Percentiles rank a stretch among this genome's conserved stretches.
Conservation (phyloP, 2,113 vertebrate genomes). For the Tychaedon coryphoeus region DNA sequence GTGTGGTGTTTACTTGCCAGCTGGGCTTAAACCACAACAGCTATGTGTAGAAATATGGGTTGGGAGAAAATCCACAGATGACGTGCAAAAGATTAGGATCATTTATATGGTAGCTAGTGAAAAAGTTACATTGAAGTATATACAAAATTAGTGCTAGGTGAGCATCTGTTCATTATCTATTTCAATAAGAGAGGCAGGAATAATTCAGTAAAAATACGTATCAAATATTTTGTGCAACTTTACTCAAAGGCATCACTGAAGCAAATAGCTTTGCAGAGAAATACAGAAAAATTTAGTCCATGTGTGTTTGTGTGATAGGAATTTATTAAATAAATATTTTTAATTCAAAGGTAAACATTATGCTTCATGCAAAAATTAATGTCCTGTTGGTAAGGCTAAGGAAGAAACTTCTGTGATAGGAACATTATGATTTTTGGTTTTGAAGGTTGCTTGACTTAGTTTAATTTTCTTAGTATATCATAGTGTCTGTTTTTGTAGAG, state of each 20-base stretch:
- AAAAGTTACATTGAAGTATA: not conserved
- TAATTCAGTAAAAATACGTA: not conserved
- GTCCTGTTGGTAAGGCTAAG: not conserved
- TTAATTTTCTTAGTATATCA: not conserved
- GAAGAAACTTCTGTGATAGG: not conserved
- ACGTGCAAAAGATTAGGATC: not conserved
- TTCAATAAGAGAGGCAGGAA: not conserved
- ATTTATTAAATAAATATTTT: not conserved
- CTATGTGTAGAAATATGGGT: not conserved
- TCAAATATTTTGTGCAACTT: not conserved
- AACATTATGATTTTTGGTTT: not conserved
- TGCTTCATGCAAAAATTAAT: not conserved
- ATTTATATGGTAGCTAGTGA: not conserved
- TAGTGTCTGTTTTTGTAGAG: not conserved
- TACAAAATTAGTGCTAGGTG: not conserved
- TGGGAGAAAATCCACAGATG: not conserved
- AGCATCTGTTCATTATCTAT: not conserved
- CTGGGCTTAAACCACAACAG: not conserved
- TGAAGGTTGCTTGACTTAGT: not conserved
- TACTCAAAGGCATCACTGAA: not conserved
- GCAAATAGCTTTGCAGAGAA: not conserved
- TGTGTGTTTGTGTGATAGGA: not conserved
- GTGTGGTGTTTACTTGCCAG: not conserved
- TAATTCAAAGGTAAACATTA: not conserved
- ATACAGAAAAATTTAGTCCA: not conserved